Percentiles rank a stretch among this genome's conserved stretches.
phyloP scores from a whole-genome alignment of 2,113 vertebrate species.

The Lycaon pictus region DNA sequence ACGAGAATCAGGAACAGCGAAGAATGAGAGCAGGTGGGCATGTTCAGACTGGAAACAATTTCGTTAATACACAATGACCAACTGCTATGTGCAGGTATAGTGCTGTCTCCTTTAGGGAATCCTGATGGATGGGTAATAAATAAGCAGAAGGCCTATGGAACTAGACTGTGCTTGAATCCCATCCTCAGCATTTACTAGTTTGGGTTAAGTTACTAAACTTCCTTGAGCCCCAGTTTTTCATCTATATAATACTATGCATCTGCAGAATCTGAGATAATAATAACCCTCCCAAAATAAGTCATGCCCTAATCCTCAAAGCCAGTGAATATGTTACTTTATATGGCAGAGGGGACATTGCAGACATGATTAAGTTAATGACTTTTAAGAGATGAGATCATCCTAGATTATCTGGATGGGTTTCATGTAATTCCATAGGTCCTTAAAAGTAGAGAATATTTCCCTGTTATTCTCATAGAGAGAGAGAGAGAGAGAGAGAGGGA shows the following conservation, averaged over 20 bases:
- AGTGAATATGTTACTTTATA: neutral
- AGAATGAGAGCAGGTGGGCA: neutral
- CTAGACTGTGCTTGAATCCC: neutral
- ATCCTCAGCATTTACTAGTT: slow-evolving; percentile 8
- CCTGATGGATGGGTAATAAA: neutral
- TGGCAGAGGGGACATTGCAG: neutral
- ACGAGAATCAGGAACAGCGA: neutral
- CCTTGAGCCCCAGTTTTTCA: neutral
- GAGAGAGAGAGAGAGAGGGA: neutral
- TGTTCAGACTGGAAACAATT: neutral
- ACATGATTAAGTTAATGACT: neutral
- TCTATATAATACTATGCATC: neutral
- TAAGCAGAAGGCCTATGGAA: neutral
- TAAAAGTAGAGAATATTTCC: neutral
- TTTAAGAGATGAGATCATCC: slow-evolving; percentile 10
- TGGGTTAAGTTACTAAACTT: neutral
- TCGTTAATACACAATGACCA: neutral
- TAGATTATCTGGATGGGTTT: neutral
- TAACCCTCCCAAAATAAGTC: neutral
- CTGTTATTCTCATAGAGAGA: neutral
- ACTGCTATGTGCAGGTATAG: neutral
- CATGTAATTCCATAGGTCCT: neutral
- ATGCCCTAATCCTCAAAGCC: neutral
- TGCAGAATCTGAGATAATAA: neutral
- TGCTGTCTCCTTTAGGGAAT: neutral